Base-by-base conservation (phyloP, 2,888 invertebrate genomes). In the Drosophila greeni region DNA sequence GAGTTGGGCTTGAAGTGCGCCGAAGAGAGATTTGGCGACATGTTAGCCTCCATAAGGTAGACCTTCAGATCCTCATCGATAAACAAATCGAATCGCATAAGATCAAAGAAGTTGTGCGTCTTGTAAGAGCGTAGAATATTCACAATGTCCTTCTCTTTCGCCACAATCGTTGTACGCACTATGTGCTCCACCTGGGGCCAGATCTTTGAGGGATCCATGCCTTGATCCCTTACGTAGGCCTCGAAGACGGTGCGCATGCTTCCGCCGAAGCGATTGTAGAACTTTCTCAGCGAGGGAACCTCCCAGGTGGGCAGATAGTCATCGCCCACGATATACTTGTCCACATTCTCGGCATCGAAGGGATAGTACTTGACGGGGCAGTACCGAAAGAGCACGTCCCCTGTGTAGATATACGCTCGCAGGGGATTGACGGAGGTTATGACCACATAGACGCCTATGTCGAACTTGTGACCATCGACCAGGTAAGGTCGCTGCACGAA, bases 21-120 rank as follows among this genome's bases (percentile, higher is more conserved):
- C 0, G 98, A 97, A 0, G 97, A 97, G 61, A 99, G 91, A 90
- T 99, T 99, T 0, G 99, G 99, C 14, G 97, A 97, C 99, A 99
- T 98, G 86, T 99, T 99, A 1, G 97, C 98, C 90, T 99, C 99
- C 92, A 99, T 93, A 7, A 97, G 90, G 83, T 92, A 95, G 0
- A 98, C 95, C 49, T 94, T 94, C 0, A 98, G 87, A 55, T 96
- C 90, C 73, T 96, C 94, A 86, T 98, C 97, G 3, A 98, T 90
- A 0, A 97, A 94, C 86, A 99, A 94, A 88, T 99, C 99, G 86
- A 99, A 96, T 31, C 99, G 92, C 89, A 97, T 94, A 91, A 99
- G 91, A 89, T 99, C 98, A 88, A 99, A 99, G 88, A 97, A 98
- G 80, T 94, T 94, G 18, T 91, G 88, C 0, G 91, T 91, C 57